Conservation (phyloP, 2,888 invertebrate species). For the Exocentrus adspersus region DNA sequence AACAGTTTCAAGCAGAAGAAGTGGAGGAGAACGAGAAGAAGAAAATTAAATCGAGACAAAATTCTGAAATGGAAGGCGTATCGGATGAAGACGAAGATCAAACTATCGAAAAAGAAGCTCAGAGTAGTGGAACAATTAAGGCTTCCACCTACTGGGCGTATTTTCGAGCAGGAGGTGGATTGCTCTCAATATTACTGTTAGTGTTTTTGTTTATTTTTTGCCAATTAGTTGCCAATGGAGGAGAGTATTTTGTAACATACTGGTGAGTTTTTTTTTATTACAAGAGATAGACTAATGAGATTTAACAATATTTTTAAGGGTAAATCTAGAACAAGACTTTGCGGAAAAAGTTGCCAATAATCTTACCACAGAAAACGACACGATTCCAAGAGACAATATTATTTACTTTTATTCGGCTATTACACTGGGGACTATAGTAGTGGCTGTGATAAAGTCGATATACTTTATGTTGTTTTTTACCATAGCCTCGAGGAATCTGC, state of each 20-base stretch:
- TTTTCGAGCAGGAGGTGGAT: conserved; percentile 67
- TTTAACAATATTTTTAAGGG: too few relatives aligned
- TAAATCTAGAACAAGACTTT: conserved; percentile 58
- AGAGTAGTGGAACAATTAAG: conserved; percentile 54
- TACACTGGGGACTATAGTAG: conserved; percentile 62
- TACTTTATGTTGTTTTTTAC: conserved; percentile 59
- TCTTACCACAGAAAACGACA: conserved; percentile 40
- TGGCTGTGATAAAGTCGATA: conserved; percentile 55
- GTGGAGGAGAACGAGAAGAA: conserved; percentile 55
- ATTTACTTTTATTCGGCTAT: conserved; percentile 65
- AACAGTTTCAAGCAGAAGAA: conserved; percentile 51
- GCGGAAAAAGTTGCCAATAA: conserved; percentile 40
- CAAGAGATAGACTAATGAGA: conserved; percentile 72
- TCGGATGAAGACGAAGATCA: conserved; percentile 54
- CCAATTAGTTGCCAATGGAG: conserved; percentile 70
- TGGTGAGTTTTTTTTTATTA: conserved; percentile 65
- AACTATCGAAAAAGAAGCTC: conserved; percentile 54
- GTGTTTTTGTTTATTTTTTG: conserved; percentile 67
- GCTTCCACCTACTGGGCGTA: conserved; percentile 63
- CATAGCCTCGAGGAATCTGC: conserved; percentile 58
- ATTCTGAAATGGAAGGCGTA: conserved; percentile 55
- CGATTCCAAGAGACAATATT: conserved; percentile 49
- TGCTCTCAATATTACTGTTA: conserved; percentile 62
- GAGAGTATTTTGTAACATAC: conserved; percentile 77
- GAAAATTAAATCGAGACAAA: conserved; percentile 55